Evolutionary conservation across 2,113 vertebrate genomes (phyloP).

Genomic region (Morone chrysops): DNA sequence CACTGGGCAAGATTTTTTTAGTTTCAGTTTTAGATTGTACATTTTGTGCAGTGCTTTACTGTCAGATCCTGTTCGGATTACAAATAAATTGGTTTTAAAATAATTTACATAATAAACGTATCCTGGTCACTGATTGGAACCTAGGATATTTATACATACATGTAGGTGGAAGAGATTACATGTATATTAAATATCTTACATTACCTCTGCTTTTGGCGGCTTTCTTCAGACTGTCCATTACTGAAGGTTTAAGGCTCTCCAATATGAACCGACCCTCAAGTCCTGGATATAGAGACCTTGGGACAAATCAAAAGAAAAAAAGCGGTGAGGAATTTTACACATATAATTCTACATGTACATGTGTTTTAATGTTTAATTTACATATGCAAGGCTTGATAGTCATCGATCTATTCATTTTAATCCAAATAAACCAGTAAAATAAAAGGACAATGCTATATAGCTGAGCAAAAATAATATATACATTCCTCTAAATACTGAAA

Average conservation of each 20-base stretch:
- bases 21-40: neutral
- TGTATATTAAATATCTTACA: constrained; percentile 10
- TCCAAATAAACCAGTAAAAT: neutral
- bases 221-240: constrained; percentile 91
- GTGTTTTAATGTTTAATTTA: neutral
- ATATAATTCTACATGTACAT: neutral
- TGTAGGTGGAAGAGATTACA: neutral
- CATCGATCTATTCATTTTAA: neutral
- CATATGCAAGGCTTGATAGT: neutral
- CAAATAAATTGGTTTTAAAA: neutral
- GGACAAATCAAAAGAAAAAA: constrained; percentile 16
- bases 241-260: constrained; percentile 89
- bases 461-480: neutral
- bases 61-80: neutral
- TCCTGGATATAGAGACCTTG: constrained; percentile 93
- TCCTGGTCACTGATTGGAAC: neutral
- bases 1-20: neutral
- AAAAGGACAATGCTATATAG: neutral
- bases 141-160: neutral
- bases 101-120: neutral
- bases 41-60: neutral
- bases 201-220: constrained; percentile 96
- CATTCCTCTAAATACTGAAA: neutral
- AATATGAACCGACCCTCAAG: constrained; percentile 92
- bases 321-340: neutral